Conservation (phyloP, 2,888 invertebrate genomes). For the Thelaira solivaga region DNA sequence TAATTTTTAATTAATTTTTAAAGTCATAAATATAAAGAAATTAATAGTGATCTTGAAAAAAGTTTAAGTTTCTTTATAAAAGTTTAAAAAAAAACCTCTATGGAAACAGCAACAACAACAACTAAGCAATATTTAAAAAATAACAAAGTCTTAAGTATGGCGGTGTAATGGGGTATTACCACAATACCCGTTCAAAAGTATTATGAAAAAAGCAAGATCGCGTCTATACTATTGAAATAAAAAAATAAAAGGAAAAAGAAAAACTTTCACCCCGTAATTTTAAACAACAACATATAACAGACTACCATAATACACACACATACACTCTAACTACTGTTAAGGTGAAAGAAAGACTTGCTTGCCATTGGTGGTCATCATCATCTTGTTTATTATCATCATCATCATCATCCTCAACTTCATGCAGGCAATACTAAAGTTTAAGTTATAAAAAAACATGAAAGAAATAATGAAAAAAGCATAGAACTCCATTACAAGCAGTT, state of each 20-base stretch:
- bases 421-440: constrained; percentile 3
- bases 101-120: background rate
- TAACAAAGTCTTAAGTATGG: too few species aligned
- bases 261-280: constrained; percentile 61
- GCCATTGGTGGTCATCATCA: constrained; percentile 4
- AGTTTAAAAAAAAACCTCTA: background rate
- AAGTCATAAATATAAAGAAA: too few species aligned
- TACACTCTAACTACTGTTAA: background rate
- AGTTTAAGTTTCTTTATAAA: too few species aligned
- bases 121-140: constrained; percentile 27
- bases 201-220: constrained; percentile 45
- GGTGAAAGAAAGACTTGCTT: constrained; percentile 6
- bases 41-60: too few species aligned
- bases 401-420: background rate
- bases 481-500: constrained; percentile 16
- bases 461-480: constrained; percentile 1
- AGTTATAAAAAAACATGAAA: background rate
- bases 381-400: background rate
- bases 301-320: constrained; percentile 6
- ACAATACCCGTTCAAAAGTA: constrained; percentile 23
- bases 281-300: constrained; percentile 5
- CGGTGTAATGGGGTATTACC: constrained; percentile 32
- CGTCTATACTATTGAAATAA: constrained; percentile 24
- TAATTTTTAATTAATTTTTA: too few species aligned
- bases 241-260: constrained; percentile 48